phyloP scores from a whole-genome alignment of 2,888 invertebrate genomes.

The Branchipolynoe longqiensis region DNA sequence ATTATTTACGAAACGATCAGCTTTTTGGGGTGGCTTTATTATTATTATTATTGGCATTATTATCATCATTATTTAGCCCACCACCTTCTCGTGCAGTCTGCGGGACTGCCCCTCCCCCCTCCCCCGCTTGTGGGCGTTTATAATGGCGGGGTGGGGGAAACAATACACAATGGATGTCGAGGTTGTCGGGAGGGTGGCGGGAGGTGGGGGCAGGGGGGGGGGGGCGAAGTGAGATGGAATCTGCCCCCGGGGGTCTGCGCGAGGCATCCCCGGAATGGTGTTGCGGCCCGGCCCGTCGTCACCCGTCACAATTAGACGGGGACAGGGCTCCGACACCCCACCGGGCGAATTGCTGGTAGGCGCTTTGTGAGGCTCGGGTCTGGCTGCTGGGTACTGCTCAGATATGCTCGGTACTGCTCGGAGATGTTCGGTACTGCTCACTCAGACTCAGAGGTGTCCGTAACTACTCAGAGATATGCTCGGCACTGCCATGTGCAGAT shows the following conservation, averaged over 20 bases:
- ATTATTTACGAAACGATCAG: too few species aligned
- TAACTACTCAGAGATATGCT: too few species aligned
- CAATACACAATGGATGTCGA: constrained; percentile 45
- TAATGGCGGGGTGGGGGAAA: not conserved
- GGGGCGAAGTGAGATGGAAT: not conserved
- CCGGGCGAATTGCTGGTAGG: not conserved
- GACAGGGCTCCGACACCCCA: not conserved
- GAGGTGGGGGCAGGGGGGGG: not conserved
- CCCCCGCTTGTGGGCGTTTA: not conserved
- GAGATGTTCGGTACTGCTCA: too few species aligned
- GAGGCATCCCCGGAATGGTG: constrained; percentile 34
- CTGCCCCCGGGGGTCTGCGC: not conserved
- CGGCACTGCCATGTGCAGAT: too few species aligned
- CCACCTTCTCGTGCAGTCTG: too few species aligned
- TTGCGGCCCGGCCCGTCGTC: not conserved
- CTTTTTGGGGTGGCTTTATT: too few species aligned
- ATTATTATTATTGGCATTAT: too few species aligned
- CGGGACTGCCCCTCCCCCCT: too few species aligned
- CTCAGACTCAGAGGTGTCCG: too few species aligned
- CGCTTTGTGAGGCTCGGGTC: not conserved
- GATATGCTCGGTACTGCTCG: too few species aligned
- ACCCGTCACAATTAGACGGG: constrained; percentile 25
- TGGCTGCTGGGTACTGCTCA: not conserved
- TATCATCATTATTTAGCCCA: too few species aligned
- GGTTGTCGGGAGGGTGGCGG: not conserved